Evolutionary conservation across 64 coral and sea anemone genomes (phyloP), one percentile per base, ranked within the genome.

Genomic region (Montipora foliosa): DNA sequence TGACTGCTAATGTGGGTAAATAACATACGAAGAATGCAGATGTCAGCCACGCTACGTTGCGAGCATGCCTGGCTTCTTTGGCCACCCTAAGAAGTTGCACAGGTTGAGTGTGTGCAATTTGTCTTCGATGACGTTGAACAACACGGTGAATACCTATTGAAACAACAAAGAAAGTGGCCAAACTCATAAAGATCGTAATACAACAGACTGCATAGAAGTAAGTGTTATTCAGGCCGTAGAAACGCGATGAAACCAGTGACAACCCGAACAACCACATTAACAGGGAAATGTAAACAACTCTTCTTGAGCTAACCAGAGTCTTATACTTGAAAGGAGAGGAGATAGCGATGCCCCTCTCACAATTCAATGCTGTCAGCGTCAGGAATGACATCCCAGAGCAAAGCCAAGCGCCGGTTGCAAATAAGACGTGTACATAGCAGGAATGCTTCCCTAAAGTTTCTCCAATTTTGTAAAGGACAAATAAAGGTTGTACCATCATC

Each of bases 331-430:
- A 80, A 60, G 95, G 78, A 59, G 64, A 74, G 78, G 89, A 97
- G 53, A 97, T 94, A 37, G 95, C 93, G 67, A 97, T 83, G 60
- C 91, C 90, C 20, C 95, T 74, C 29, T 97, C 95, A 13, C 87
- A 78, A 24, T 89, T 94, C 8, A 97, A 78, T 5, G 89, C 88
- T 21, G 93, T 92, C 9, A 97, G 76, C 20, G 92, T 97, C 16
- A 97, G 83, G 60, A 97, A 97, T 12, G 95, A 97, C 3, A 97
- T 89, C 0, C 95, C 95, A 47, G 84, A 93, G 74, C 79, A 85
- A n/a, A 94, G 84, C 95, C 95, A 97, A 16, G 95, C 92, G 20
- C 80, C 79, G 47, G 93, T 92, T n/a, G 92, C 90, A 79, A 94
- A 97, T 59, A 93, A 90, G 79, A 81, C 79, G 76, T 92, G 93